Percentiles rank a stretch among this genome's conserved stretches.
These are phyloP conservation scores for Syrmaticus mikado DNA, from an alignment of 2,113 vertebrate genomes.

Conservation along the genomic window DNA sequence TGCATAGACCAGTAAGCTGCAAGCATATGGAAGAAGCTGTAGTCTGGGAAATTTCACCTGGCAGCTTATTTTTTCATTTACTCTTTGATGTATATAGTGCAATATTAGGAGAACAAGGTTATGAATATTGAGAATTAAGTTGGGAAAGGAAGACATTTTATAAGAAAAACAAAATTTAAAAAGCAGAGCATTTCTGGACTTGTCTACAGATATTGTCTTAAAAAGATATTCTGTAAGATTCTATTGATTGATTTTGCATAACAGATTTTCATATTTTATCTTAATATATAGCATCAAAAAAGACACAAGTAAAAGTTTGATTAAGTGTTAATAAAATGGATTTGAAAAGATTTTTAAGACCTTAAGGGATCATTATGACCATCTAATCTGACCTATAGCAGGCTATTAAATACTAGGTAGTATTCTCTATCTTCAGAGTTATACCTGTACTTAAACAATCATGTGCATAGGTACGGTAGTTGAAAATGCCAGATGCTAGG, in stretches of 20 bases:
- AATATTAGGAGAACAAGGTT: not conserved
- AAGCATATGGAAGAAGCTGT: not conserved
- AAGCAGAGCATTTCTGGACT: not conserved
- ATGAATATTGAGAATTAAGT: not conserved
- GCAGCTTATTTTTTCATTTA: not conserved
- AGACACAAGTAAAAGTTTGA: not conserved
- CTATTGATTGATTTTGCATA: not conserved
- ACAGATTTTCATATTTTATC: not conserved
- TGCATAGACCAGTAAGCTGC: not conserved
- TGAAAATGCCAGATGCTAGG: not conserved
- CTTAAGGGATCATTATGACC: not conserved
- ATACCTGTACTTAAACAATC: not conserved
- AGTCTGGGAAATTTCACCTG: conserved; percentile 2
- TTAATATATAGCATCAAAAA: not conserved
- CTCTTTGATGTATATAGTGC: not conserved
- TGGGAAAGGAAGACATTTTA: not conserved
- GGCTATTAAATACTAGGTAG: not conserved
- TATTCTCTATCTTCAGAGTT: not conserved
- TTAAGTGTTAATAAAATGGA: not conserved
- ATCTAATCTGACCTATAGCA: not conserved
- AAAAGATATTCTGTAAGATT: not conserved
- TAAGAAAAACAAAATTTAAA: not conserved
- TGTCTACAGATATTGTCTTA: not conserved
- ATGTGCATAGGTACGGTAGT: not conserved
- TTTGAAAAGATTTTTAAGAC: not conserved